Evolutionary conservation across 2,113 vertebrate genomes (phyloP), one percentile per base, ranked within the genome.

Genomic region (Ramphastos sulfuratus): DNA sequence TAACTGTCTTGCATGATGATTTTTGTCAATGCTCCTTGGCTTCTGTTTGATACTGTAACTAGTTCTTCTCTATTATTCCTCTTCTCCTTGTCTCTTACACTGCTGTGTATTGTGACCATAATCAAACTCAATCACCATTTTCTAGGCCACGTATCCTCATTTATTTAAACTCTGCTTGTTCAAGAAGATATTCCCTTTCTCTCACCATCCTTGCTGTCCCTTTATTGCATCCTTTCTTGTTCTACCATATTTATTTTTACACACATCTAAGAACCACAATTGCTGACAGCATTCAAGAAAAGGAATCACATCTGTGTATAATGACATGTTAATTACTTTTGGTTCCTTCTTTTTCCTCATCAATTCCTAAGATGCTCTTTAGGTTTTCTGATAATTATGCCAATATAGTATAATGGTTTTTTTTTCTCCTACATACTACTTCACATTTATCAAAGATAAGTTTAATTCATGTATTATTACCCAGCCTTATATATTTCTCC

Each of bases 391-490:
- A 48, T 65, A 66, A 91, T 76, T 89, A 79, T 70, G 37, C 55
- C 81, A 85, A 77, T 39, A 56, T 1, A 72, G 16, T 61, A 84
- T 52, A 56, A 55, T n/a, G 37, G 18, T 5, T 6, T 63, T 48
- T 63, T 48, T 12, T 35, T 15, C 3, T 8, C 1, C 2, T 1
- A 42, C n/a, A 27, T 54, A 82, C 42, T 73, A 73, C 46, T 80
- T 37, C 3, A 3, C 39, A 81, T 85, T 81, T 82, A 77, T 48
- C 60, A 85, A 77, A 85, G 65, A 35, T 79, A 82, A 82, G 87
- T 70, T 55, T 69, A 80, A 89, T 87, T 82, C 80, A 27, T 67
- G 33, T 89, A 28, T 80, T 80, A 89, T 87, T 92, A 94, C 30
- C 24, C 20, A 92, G 92, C 42, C 31, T 87, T 24, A n/a, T 15